These are phyloP conservation scores for Campoplex capitator DNA, from an alignment of 2,888 invertebrate species.

Conservation along the genomic window DNA sequence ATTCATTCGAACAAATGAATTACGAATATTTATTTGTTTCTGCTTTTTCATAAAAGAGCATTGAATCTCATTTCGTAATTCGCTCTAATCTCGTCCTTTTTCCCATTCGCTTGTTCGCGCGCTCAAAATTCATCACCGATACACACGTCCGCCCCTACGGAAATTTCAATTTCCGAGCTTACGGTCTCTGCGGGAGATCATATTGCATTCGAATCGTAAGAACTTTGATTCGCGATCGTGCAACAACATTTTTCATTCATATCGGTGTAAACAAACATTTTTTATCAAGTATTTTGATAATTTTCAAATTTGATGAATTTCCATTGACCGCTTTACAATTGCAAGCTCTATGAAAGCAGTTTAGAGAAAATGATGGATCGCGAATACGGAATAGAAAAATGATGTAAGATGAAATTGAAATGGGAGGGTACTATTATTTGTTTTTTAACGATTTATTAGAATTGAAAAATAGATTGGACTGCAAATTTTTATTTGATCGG, in stretches of 20 bases:
- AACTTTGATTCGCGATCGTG: neutral
- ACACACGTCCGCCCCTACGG: neutral
- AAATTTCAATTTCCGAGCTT: neutral
- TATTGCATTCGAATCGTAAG: neutral
- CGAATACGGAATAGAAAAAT: too few species aligned
- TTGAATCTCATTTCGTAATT: too few species aligned
- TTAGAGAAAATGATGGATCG: too few species aligned
- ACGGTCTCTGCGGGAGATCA: neutral
- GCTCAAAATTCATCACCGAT: neutral
- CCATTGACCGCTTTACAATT: neutral
- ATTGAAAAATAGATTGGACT: too few species aligned
- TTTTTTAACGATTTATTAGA: too few species aligned
- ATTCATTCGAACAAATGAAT: conserved; percentile 11
- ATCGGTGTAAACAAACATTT: neutral
- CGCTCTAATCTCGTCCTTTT: neutral
- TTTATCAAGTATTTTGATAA: neutral
- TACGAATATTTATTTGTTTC: neutral
- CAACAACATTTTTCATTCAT: neutral
- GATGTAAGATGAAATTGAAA: too few species aligned
- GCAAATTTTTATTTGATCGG: too few species aligned
- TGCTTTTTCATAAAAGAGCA: neutral
- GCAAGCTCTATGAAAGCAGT: too few species aligned
- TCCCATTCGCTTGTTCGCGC: neutral
- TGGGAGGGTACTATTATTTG: too few species aligned
- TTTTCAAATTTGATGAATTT: neutral